A percentile compares a stretch with the other conserved stretches of the same genome.
Evolutionary conservation across 2,888 invertebrate genomes (phyloP).

Genomic region (Pocota personata): DNA sequence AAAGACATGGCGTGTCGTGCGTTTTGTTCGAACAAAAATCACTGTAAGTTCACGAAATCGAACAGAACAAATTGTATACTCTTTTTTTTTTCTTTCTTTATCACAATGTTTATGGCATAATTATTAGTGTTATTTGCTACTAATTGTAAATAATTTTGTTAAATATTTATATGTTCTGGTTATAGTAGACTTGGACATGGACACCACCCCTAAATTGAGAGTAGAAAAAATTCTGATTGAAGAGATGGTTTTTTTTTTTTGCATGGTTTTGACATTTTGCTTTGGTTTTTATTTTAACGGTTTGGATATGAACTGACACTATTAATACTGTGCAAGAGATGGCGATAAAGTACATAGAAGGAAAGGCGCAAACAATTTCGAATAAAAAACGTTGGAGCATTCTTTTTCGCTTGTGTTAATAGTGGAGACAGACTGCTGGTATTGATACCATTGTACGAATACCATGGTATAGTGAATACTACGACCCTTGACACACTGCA

Average conservation of each 20-base stretch:
- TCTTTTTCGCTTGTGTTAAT: too few relatives aligned
- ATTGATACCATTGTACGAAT: too few relatives aligned
- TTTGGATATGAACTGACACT: neutral
- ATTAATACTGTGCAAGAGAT: neutral
- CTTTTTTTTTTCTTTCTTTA: too few relatives aligned
- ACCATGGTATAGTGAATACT: too few relatives aligned
- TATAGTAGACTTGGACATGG: neutral
- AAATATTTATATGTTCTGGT: neutral
- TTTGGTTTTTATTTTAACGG: constrained; percentile 18
- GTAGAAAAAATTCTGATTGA: constrained; percentile 31
- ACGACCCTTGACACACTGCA: too few relatives aligned
- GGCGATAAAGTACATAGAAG: neutral
- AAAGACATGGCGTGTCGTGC: constrained; percentile 76
- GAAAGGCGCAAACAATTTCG: too few relatives aligned
- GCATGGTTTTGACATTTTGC: constrained; percentile 33
- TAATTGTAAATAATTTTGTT: neutral
- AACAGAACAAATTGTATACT: constrained; percentile 15
- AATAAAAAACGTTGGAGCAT: too few relatives aligned
- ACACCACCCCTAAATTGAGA: constrained; percentile 38
- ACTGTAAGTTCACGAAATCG: constrained; percentile 31
- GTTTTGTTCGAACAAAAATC: neutral
- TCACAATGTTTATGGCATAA: constrained; percentile 64
- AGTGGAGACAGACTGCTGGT: too few relatives aligned
- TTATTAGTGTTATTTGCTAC: constrained; percentile 3
- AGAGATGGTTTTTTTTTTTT: neutral